Conservation (phyloP, 2,888 invertebrate genomes). For the Callosobruchus maculatus region DNA sequence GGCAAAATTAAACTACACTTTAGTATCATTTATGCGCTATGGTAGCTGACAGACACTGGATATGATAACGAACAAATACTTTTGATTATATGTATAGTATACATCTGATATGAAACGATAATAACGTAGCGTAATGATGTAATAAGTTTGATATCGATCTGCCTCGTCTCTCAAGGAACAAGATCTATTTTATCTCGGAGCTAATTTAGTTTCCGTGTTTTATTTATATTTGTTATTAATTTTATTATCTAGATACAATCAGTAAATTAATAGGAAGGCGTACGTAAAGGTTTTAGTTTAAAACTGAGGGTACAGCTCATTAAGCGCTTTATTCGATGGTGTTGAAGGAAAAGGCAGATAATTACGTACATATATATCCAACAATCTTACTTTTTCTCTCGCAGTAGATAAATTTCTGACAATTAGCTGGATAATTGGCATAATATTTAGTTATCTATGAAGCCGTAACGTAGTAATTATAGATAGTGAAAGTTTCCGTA, state of each 20-base stretch:
- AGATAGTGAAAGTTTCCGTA: background rate
- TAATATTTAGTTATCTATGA: background rate
- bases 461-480: background rate
- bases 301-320: background rate
- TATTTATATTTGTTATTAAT: conserved; percentile 24
- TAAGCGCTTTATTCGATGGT: background rate
- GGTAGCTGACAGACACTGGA: no score
- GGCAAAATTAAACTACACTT: no score
- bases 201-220: conserved; percentile 25
- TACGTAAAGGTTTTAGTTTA: background rate
- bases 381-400: background rate
- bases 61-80: background rate
- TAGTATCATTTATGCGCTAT: no score
- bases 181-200: conserved; percentile 17
- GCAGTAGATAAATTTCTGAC: background rate
- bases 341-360: background rate
- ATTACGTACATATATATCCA: background rate
- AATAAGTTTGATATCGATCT: conserved; percentile 19
- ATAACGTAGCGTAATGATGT: conserved; percentile 19
- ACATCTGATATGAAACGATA: conserved; percentile 14
- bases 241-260: conserved; percentile 21
- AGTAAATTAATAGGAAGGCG: background rate
- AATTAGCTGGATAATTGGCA: background rate
- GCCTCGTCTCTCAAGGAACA: conserved; percentile 17
- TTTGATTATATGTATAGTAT: background rate